Evolutionary conservation across 2,113 vertebrate genomes (phyloP).

Genomic region (Ciconia stormi): DNA sequence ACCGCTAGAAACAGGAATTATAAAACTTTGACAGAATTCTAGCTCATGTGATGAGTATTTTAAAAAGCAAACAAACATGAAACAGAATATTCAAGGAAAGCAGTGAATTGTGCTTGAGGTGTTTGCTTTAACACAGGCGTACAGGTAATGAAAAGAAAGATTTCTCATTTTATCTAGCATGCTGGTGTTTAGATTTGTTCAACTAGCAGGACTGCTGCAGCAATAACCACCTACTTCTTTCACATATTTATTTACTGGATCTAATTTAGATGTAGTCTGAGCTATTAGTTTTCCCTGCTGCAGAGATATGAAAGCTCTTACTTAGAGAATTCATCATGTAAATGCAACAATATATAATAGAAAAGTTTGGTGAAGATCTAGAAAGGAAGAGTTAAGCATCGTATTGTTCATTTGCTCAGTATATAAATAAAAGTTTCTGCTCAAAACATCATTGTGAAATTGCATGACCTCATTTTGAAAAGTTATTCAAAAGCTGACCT

Average conservation of each 20-base stretch:
- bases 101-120: neutral
- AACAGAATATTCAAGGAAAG: neutral
- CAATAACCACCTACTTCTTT: neutral
- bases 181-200: neutral
- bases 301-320: neutral
- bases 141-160: neutral
- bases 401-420: neutral
- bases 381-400: neutral
- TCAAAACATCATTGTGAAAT: neutral
- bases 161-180: neutral
- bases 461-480: neutral
- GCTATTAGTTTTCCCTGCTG: neutral
- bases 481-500: neutral
- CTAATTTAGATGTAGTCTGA: neutral
- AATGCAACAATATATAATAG: neutral
- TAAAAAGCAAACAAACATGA: neutral
- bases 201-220: neutral
- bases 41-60: neutral
- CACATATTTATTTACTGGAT: neutral
- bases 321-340: neutral
- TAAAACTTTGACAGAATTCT: conserved; percentile 22
- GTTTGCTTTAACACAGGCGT: neutral
- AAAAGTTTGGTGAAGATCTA: neutral
- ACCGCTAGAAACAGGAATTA: conserved; percentile 40
- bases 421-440: neutral